A percentile compares a stretch with the other conserved stretches of the same genome.
Conservation (phyloP, 2,888 invertebrate species). For the Drosophila austrosaltans region DNA sequence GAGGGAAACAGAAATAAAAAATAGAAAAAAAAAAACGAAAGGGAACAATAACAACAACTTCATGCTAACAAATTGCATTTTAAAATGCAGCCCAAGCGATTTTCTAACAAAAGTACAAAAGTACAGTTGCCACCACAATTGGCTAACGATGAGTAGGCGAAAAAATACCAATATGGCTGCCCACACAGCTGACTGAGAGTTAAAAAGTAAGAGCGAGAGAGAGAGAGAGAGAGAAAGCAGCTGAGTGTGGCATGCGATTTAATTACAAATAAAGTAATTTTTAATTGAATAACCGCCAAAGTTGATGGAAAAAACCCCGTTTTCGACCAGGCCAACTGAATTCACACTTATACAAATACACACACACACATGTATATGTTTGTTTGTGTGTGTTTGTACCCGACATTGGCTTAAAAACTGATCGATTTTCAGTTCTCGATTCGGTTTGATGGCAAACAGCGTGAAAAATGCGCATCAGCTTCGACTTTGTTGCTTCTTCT, state of each 20-base stretch:
- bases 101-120: conserved; percentile 59
- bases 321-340: conserved; percentile 25
- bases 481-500: conserved; percentile 17
- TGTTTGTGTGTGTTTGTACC: conserved; percentile 10
- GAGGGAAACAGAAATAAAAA: background rate
- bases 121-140: conserved; percentile 33
- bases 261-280: conserved; percentile 82
- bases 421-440: conserved; percentile 58
- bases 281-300: conserved; percentile 81
- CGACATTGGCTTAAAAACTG: conserved; percentile 53
- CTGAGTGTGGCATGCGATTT: conserved; percentile 71
- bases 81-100: conserved; percentile 67
- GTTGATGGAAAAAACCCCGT: conserved; percentile 61
- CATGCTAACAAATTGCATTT: conserved; percentile 67
- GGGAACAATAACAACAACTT: conserved; percentile 33
- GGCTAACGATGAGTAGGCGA: background rate
- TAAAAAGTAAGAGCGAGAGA: background rate
- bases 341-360: conserved; percentile 29
- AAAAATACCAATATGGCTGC: conserved; percentile 43
- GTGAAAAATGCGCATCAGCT: conserved; percentile 53
- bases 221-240: background rate
- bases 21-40: background rate
- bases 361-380: conserved; percentile 22
- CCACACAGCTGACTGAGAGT: conserved; percentile 25
- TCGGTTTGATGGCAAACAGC: conserved; percentile 43